Percentiles rank a stretch among this genome's conserved stretches.
Conservation (phyloP, 1,140 invertebrate species). For the Drosophila hydei region DNA sequence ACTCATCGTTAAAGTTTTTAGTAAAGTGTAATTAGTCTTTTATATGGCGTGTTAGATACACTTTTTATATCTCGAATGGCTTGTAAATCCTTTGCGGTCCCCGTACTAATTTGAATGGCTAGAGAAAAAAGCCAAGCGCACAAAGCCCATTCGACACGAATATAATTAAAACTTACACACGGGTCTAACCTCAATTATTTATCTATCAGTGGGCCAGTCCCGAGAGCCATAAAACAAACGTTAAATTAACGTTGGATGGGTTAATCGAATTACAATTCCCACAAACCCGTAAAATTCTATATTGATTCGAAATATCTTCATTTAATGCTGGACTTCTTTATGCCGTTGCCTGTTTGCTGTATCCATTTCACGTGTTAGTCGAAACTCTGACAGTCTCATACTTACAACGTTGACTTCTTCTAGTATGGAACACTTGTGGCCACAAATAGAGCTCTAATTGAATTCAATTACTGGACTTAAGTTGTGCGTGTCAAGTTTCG, state of each 20-base stretch:
- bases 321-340: background rate
- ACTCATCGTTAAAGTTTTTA: constrained; percentile 70
- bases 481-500: constrained; percentile 34
- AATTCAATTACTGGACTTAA: constrained; percentile 71
- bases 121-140: constrained; percentile 27
- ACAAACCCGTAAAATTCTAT: constrained; percentile 7
- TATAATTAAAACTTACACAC: background rate
- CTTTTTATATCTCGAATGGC: constrained; percentile 41
- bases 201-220: background rate
- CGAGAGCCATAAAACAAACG: background rate
- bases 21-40: constrained; percentile 74
- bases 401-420: constrained; percentile 8
- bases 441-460: constrained; percentile 42
- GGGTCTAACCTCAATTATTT: background rate
- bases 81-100: constrained; percentile 66
- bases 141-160: background rate
- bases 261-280: constrained; percentile 2
- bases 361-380: constrained; percentile 21
- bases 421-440: constrained; percentile 22
- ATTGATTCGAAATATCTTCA: background rate
- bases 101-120: constrained; percentile 59
- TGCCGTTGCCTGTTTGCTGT: background rate
- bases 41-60: constrained; percentile 27
- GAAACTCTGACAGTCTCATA: background rate
- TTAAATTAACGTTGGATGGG: background rate